Conservation (phyloP, 2,888 invertebrate species). For the Mycalesis mineus region DNA sequence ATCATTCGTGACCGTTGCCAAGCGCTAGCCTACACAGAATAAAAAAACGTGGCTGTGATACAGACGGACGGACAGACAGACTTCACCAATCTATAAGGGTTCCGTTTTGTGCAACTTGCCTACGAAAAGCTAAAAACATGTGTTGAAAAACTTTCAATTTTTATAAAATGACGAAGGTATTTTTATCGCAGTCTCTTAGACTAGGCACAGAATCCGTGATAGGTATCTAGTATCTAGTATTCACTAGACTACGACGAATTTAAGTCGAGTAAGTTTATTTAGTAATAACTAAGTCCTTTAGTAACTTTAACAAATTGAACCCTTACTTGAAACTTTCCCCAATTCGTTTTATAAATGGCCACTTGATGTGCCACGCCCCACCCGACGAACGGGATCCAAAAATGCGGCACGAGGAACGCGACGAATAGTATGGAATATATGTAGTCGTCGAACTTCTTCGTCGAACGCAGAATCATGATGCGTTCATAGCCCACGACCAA, state of each 20-base stretch:
- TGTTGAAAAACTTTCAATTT: too few relatives aligned
- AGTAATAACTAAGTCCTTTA: conserved; percentile 9
- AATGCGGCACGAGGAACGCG: conserved; percentile 82
- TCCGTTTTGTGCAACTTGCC: too few relatives aligned
- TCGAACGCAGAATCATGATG: conserved; percentile 78
- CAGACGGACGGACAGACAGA: too few relatives aligned
- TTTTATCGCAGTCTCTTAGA: too few relatives aligned
- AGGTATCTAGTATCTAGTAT: too few relatives aligned
- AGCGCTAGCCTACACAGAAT: too few relatives aligned
- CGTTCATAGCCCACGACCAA: conserved; percentile 80
- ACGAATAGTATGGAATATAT: conserved; percentile 83
- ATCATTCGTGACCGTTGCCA: too few relatives aligned
- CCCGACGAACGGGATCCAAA: conserved; percentile 84
- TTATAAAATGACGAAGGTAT: too few relatives aligned
- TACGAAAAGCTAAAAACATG: too few relatives aligned
- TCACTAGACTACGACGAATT: conserved; percentile 5
- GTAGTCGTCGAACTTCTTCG: conserved; percentile 82
- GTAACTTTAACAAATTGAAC: conserved; percentile 19
- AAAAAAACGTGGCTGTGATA: too few relatives aligned
- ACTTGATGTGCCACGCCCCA: conserved; percentile 84
- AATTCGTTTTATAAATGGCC: conserved; percentile 83
- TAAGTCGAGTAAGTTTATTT: conserved; percentile 20
- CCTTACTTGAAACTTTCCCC: conserved; percentile 82
- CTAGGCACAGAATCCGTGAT: too few relatives aligned
- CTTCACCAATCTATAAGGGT: too few relatives aligned